Evolutionary conservation across 2,888 invertebrate genomes (phyloP).

Genomic region (Limnephilus rhombicus): DNA sequence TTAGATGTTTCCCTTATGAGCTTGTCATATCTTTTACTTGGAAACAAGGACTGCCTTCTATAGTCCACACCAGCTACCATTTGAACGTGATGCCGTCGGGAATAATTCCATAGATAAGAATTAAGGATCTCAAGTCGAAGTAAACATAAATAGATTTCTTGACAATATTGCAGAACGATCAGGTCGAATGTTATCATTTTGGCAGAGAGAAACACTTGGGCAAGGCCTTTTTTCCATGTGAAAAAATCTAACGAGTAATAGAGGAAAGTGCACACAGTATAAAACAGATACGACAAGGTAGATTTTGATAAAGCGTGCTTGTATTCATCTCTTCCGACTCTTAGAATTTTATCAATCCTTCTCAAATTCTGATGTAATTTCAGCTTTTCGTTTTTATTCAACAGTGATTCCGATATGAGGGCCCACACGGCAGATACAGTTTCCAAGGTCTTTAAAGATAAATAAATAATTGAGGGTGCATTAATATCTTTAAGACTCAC

Average conservation of each 20-base stretch:
- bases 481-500: not conserved
- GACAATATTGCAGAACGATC: slow-evolving; percentile 39
- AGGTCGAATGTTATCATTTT: slow-evolving; percentile 37
- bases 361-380: slow-evolving; percentile 26
- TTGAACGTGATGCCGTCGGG: not conserved
- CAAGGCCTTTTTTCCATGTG: slow-evolving; percentile 38
- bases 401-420: slow-evolving; percentile 20
- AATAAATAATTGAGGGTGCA: slow-evolving; percentile 27
- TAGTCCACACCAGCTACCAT: not conserved
- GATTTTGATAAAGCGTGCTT: not conserved
- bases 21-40: not conserved
- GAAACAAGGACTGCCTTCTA: not conserved
- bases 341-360: slow-evolving; percentile 18
- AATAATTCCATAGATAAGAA: not conserved
- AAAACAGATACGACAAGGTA: slow-evolving; percentile 9
- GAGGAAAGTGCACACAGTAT: slow-evolving; percentile 8
- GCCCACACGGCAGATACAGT: slow-evolving; percentile 31
- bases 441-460: slow-evolving; percentile 25
- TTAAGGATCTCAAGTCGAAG: slow-evolving; percentile 39
- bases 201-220: not conserved
- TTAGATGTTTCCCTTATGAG: not conserved
- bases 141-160: slow-evolving; percentile 43
- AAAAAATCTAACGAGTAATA: slow-evolving; percentile 28
- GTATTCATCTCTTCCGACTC: slow-evolving; percentile 20
- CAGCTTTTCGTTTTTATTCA: slow-evolving; percentile 37